phyloP scores from a whole-genome alignment of 1,140 invertebrate genomes.

The Cydia pomonella region DNA sequence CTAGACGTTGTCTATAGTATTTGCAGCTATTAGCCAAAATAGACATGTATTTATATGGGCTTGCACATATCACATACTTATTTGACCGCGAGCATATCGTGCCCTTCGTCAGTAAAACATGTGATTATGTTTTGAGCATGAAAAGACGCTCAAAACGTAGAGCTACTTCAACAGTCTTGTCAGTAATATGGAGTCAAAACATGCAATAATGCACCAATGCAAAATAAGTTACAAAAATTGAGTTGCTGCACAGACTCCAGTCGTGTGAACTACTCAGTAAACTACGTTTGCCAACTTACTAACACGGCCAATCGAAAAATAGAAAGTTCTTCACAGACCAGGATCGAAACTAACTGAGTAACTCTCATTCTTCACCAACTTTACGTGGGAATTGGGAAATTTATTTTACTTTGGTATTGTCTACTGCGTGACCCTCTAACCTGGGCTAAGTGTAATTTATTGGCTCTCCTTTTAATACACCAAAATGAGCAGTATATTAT shows the following conservation, averaged over 20 bases:
- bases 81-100: too few relatives aligned
- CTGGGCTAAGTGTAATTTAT: not conserved
- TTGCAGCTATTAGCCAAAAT: not conserved
- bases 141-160: not conserved
- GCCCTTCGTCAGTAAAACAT: too few relatives aligned
- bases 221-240: slow-evolving; percentile 70
- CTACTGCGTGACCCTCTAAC: slow-evolving; percentile 38
- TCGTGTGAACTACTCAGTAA: slow-evolving; percentile 65
- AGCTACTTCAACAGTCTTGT: slow-evolving; percentile 35
- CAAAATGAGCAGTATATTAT: too few relatives aligned
- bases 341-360: slow-evolving; percentile 69
- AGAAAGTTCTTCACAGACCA: slow-evolving; percentile 65
- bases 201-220: slow-evolving; percentile 49
- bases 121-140: too few relatives aligned
- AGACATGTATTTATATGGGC: not conserved
- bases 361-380: slow-evolving; percentile 74
- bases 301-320: slow-evolving; percentile 78
- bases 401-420: slow-evolving; percentile 62
- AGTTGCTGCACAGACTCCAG: slow-evolving; percentile 54
- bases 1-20: slow-evolving; percentile 3
- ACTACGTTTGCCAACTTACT: slow-evolving; percentile 74
- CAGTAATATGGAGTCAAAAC: not conserved
- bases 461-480: not conserved
- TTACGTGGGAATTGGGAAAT: slow-evolving; percentile 66
- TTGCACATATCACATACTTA: too few relatives aligned